Base-by-base conservation (phyloP, 1,140 invertebrate genomes). In the Nylanderia fulva region DNA sequence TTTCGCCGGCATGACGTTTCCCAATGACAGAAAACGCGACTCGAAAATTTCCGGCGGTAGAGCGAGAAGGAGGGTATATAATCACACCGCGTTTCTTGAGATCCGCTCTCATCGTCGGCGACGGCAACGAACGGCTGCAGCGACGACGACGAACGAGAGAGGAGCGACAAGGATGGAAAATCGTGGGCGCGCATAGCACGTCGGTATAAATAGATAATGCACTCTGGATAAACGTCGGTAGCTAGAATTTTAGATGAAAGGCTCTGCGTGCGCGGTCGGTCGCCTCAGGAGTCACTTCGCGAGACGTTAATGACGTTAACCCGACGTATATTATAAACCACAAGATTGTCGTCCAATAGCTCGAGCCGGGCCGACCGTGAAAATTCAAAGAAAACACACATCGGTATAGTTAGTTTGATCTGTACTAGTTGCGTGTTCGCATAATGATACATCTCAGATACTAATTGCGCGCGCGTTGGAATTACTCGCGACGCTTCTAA, bases 201-300 rank as follows among this genome's bases (percentile, higher is more conserved):
- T 29, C 66, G 88, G 86, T 92, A 92, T 92, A 92, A 92, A 92
- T 92, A 92, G 91, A 91, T 92, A 92, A 91, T 90, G 80, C 75
- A 72, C 63, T n/a, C n/a, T 84, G 88, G 88, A 91, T 91, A 91
- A 92, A 89, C 86, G 88, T 84, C 61, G 79, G 66, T 82, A 80
- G 79, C 54, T 64, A 72, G 87, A 86, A 90, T 90, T 87, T 85
- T 85, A 74, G 84, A 89, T 88, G 90, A 89, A 85, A 88, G 71
- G 74, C 56, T 52, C 27, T 58, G 66, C n/a, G n/a, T n/a, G n/a
- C n/a, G n/a, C 79, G 79, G 48, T 84, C 75, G 74, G 48, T 74
- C 64, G 68, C 36, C 36, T 63, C 21, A 42, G 21, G 61, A 80
- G 39, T 90, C 77, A 74, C 80, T 85, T 60, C 77, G 42, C 72